Percentiles rank a stretch among this genome's conserved stretches.
Evolutionary conservation across 1,140 invertebrate species (phyloP).

Genomic region (Ceratina australensis): DNA sequence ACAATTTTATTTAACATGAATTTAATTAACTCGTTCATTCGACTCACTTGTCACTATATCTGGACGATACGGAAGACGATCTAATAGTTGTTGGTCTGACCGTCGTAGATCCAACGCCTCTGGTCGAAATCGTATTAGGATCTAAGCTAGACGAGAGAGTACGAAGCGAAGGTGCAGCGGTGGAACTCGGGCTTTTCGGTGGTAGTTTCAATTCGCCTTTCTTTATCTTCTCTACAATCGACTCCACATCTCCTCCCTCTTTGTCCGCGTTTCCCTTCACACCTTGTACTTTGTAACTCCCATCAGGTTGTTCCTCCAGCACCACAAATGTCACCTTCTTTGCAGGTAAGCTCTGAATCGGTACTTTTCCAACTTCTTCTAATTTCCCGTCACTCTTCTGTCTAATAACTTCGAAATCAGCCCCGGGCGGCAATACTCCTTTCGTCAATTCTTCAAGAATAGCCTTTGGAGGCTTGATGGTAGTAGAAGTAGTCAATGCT

Average conservation of each 20-base stretch:
- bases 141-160: slow-evolving; percentile 41
- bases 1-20: too few relatives aligned
- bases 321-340: slow-evolving; percentile 93
- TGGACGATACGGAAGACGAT: slow-evolving; percentile 46
- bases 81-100: slow-evolving; percentile 68
- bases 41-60: slow-evolving; percentile 53
- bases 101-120: slow-evolving; percentile 49
- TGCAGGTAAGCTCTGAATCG: slow-evolving; percentile 82
- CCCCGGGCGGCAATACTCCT: slow-evolving; percentile 86
- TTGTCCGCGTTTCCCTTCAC: slow-evolving; percentile 86
- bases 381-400: slow-evolving; percentile 86
- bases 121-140: slow-evolving; percentile 3
- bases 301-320: slow-evolving; percentile 90
- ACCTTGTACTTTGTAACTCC: slow-evolving; percentile 90
- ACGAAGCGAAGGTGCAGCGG: slow-evolving; percentile 27
- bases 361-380: slow-evolving; percentile 85
- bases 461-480: slow-evolving; percentile 79
- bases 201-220: slow-evolving; percentile 90
- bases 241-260: slow-evolving; percentile 86
- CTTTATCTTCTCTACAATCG: slow-evolving; percentile 89
- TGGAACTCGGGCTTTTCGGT: slow-evolving; percentile 78
- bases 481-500: slow-evolving; percentile 72
- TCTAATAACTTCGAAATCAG: slow-evolving; percentile 88
- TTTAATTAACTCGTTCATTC: too few relatives aligned
- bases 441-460: slow-evolving; percentile 88